Evolutionary conservation across 2,797 vertebrate genomes (phyloP), one percentile per base, ranked within the genome.

Genomic region (Coregonus ussuriensis): DNA sequence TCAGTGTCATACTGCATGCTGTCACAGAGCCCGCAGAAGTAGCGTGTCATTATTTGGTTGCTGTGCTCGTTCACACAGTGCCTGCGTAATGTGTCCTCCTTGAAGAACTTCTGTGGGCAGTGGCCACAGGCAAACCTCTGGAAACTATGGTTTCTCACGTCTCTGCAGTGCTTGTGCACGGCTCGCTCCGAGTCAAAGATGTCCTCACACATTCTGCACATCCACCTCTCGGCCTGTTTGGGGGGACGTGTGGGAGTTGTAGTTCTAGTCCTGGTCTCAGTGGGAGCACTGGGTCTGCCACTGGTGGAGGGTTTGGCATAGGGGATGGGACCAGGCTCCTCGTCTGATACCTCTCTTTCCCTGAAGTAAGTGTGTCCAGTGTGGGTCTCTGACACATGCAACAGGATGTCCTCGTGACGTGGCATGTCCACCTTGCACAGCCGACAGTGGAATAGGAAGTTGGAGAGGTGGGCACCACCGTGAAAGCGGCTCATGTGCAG

Each of bases 401-500:
- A 86, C 92, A 97, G 91, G 84, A 98, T 94, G 18, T 96, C 93
- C 69, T 96, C 93, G 67, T 93, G 91, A 41, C 94, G 93, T 1
- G 92, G 90, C 89, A 97, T 92, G 78, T 96, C 94, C 74, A 95
- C 88, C 62, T 81, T 93, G 88, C 98, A 99, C 31, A 85, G 91
- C 54, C 92, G 93, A 87, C 98, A 99, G 94, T 94, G 95, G 81
- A 94, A 95, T 52, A 94, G 89, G 87, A 96, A 98, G 90, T 98
- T 97, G 84, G 93, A 96, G 76, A 99, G 93, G 84, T 99, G 97
- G 7, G 97, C 98, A 0, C 98, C 98, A 0, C 98, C 98, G 0
- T 99, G 98, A 85, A 98, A 95, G 4, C 98, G 94, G 83, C 98
- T 97, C 98, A 99, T 99, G 25, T 99, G 98, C 85, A 99, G 90